These are phyloP conservation scores for Centropristis striata DNA, from an alignment of 2,113 vertebrate genomes.

Conservation along the genomic window DNA sequence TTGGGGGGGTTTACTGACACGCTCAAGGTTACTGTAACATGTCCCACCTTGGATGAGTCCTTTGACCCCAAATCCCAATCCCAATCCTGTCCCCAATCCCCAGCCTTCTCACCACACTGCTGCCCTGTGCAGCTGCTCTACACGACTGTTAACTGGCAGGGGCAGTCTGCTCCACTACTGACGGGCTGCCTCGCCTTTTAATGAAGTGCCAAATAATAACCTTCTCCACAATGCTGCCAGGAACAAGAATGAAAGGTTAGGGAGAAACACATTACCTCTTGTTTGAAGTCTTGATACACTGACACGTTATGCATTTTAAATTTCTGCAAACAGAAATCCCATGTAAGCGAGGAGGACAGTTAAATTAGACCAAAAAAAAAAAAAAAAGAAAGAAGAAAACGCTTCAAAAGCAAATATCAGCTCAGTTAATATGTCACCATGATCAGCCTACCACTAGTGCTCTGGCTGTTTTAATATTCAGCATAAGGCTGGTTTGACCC, in stretches of 20 bases:
- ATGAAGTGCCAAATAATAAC: slow-evolving; percentile 89
- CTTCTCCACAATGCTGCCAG: slow-evolving; percentile 84
- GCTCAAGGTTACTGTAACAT: slow-evolving; percentile 76
- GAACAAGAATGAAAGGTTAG: slow-evolving; percentile 77
- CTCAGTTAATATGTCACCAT: slow-evolving; percentile 65
- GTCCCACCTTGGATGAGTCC: slow-evolving; percentile 77
- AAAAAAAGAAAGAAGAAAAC: slow-evolving; percentile 10
- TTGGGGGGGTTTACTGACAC: slow-evolving; percentile 55
- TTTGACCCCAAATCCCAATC: slow-evolving; percentile 76
- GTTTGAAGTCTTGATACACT: slow-evolving; percentile 84
- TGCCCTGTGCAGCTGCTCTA: slow-evolving; percentile 81
- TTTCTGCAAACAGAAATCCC: slow-evolving; percentile 70
- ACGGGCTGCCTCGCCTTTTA: slow-evolving; percentile 84
- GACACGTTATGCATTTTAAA: slow-evolving; percentile 79
- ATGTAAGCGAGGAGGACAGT: slow-evolving; percentile 61
- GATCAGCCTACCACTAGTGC: slow-evolving; percentile 78
- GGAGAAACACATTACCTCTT: slow-evolving; percentile 85
- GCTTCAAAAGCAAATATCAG: slow-evolving; percentile 65
- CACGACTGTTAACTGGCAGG: slow-evolving; percentile 88
- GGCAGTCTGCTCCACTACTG: slow-evolving; percentile 74
- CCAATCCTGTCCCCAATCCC: slow-evolving; percentile 70
- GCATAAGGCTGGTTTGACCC: slow-evolving; percentile 73
- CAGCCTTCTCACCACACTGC: slow-evolving; percentile 70
- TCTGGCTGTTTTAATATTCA: slow-evolving; percentile 77
- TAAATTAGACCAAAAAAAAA: slow-evolving; percentile 77